Evolutionary conservation across 2,113 vertebrate genomes (phyloP), one percentile per base, ranked within the genome.

Genomic region (Corynorhinus townsendii): DNA sequence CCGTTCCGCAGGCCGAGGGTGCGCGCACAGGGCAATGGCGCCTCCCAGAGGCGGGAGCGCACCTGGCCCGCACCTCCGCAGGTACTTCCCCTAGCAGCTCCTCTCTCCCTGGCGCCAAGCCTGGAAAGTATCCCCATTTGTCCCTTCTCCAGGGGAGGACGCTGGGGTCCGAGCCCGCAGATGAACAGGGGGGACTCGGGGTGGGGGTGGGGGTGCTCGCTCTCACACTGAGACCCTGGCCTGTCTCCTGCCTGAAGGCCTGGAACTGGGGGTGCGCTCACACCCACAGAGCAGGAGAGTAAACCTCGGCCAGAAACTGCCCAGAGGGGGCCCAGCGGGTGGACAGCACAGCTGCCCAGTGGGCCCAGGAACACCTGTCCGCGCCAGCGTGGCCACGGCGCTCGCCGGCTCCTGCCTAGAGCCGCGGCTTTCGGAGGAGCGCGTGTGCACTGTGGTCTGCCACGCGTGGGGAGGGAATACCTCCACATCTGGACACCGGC

Each of bases 21-120:
- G 40, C 56, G 85, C 85, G 33, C 54, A 35, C 59, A 30, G 56
- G 72, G 38, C 96, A 96, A 97, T 16, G 95, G 96, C 69, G 96
- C 97, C 97, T 84, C 96, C 97, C 96, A 96, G 96, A 97, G 97
- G 97, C 81, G 0, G 3, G 62, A 72, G 72, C 64, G 75, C 24
- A 76, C 92, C 90, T 77, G 86, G 86, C 40, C 56, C 38, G 79
- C 62, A 40, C 69, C 88, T 64, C 1, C 7, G 40, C 59, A 40
- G 92, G 43, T 45, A 6, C 43, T 49, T 11, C n/a, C 1, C 30
- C 2, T 0, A 30, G 59, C 24, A 15, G 62, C 62, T 33, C 28
- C 22, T 62, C 24, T 4, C 16, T 54, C 52, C 62, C 66, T 15
- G 19, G 7, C 7, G 1, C 40, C 38, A 5, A 9, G n/a, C n/a